Conservation (phyloP, 2,888 invertebrate species). For the Stenolophus ochropezus region DNA sequence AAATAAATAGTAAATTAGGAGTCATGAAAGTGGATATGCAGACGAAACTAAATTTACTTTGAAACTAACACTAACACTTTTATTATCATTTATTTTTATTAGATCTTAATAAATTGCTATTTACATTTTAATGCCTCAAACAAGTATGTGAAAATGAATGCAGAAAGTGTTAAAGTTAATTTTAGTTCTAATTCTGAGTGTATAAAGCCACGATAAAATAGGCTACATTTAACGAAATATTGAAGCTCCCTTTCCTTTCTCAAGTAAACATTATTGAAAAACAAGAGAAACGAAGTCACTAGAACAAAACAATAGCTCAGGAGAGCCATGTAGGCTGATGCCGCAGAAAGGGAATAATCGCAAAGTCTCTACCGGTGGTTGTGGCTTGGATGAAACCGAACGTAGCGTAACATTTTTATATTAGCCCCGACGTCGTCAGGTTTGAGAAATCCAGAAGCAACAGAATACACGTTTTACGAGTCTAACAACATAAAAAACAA, state of each 20-base stretch:
- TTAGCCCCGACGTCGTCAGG: conserved; percentile 47
- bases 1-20: no score
- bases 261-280: conserved; percentile 20
- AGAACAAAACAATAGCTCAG: conserved; percentile 28
- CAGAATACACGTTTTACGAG: conserved; percentile 56
- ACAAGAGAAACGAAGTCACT: conserved; percentile 18
- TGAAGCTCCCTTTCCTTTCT: conserved; percentile 6
- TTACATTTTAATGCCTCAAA: no score
- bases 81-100: no score
- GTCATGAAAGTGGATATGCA: no score
- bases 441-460: conserved; percentile 53
- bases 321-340: background rate
- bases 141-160: no score
- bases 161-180: no score
- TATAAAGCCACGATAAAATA: no score
- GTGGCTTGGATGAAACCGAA: conserved; percentile 3
- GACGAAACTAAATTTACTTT: no score
- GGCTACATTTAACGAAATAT: background rate
- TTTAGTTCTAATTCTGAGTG: no score
- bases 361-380: background rate
- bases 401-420: conserved; percentile 53
- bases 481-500: conserved; percentile 54
- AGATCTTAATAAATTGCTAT: no score
- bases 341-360: conserved; percentile 6
- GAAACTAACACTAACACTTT: no score